Percentiles rank a stretch among this genome's conserved stretches.
These are phyloP conservation scores for Pristionchus exspectatus DNA, from an alignment of 2,888 invertebrate species.

Conservation along the genomic window DNA sequence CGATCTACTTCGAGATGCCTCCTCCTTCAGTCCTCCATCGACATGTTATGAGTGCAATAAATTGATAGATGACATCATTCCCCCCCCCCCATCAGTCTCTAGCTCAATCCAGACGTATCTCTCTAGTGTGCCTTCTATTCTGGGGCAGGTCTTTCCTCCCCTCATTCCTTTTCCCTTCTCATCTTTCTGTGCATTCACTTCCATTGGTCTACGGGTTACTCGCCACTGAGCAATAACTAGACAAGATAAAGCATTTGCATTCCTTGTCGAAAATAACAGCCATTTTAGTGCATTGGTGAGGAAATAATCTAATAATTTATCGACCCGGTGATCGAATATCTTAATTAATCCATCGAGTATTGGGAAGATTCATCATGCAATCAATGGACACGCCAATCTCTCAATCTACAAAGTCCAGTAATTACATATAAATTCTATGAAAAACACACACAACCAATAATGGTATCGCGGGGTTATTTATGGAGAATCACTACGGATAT, in stretches of 20 bases:
- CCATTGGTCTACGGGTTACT: slow-evolving; percentile 17
- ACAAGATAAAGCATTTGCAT: background rate
- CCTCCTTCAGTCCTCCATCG: slow-evolving; percentile 26
- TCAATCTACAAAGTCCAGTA: slow-evolving; percentile 44
- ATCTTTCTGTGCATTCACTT: slow-evolving; percentile 29
- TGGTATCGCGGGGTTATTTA: slow-evolving; percentile 21
- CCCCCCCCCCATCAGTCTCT: background rate
- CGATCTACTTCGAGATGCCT: slow-evolving; percentile 55
- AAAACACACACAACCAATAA: slow-evolving; percentile 27
- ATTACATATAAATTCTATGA: slow-evolving; percentile 27
- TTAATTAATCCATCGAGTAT: slow-evolving; percentile 32
- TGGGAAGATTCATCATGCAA: background rate
- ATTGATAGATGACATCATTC: background rate
- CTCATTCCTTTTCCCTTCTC: slow-evolving; percentile 19
- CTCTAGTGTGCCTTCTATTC: slow-evolving; percentile 23
- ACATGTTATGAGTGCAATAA: slow-evolving; percentile 43
- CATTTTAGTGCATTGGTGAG: too few species aligned
- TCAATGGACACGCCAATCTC: slow-evolving; percentile 12
- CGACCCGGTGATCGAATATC: slow-evolving; percentile 37
- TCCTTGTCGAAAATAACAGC: too few species aligned
- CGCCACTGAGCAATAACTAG: slow-evolving; percentile 6
- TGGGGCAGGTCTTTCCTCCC: background rate
- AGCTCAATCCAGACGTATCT: slow-evolving; percentile 38
- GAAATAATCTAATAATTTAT: background rate
- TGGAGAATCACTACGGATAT: background rate